Conservation (phyloP, 2,797 vertebrate genomes). For the Halcyon badia region DNA sequence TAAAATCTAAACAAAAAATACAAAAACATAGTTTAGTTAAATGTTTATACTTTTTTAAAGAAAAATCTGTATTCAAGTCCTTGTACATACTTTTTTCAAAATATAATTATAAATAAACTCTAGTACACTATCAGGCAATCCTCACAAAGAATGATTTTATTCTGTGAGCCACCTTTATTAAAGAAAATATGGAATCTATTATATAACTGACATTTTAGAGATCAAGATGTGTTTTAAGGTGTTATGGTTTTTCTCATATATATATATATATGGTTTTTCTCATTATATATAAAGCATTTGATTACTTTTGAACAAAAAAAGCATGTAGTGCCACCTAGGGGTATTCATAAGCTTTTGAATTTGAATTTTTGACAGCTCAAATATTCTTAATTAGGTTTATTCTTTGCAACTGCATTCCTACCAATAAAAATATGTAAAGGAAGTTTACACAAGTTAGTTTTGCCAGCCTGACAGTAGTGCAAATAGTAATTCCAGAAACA, state of each 20-base stretch:
- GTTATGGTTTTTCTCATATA: conserved; percentile 27
- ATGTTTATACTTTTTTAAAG: neutral
- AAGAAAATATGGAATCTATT: neutral
- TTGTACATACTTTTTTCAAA: neutral
- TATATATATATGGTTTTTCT: conserved; percentile 18
- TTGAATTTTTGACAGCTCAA: conserved; percentile 1
- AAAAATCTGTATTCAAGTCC: neutral
- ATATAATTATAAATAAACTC: neutral
- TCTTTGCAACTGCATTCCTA: neutral
- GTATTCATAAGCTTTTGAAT: conserved; percentile 1
- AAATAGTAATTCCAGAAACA: neutral
- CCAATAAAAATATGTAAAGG: neutral
- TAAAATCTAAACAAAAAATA: neutral
- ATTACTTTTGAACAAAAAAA: conserved; percentile 53
- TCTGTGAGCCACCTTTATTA: neutral
- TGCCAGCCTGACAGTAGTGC: neutral
- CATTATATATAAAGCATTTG: neutral
- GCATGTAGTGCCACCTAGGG: conserved; percentile 55
- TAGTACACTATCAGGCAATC: neutral
- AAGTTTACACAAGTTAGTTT: neutral
- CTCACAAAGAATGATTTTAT: neutral
- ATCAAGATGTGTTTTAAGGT: neutral
- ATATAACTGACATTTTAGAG: neutral
- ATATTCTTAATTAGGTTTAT: neutral
- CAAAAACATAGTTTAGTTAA: neutral